These are phyloP conservation scores for Lithophane socia DNA, from an alignment of 2,888 invertebrate species.

Conservation along the genomic window DNA sequence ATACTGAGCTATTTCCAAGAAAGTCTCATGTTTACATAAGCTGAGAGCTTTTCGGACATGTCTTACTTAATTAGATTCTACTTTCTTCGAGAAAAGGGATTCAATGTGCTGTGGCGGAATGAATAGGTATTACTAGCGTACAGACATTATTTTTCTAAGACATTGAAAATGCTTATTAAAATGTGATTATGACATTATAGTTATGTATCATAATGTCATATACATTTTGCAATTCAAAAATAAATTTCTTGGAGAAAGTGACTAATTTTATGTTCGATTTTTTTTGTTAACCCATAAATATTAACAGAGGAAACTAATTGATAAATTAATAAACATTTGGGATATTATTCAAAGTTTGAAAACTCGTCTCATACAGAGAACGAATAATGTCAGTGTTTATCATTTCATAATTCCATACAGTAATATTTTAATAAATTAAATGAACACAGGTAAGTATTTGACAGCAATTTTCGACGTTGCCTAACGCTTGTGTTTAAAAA, in stretches of 20 bases:
- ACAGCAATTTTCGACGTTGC: no score
- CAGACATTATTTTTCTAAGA: constrained; percentile 41
- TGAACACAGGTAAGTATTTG: no score
- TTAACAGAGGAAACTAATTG: not conserved
- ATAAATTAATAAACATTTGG: no score
- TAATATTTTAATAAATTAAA: no score
- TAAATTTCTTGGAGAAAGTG: not conserved
- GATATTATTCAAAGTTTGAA: not conserved
- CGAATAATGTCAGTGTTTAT: not conserved
- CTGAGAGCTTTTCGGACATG: constrained; percentile 62
- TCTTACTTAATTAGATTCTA: constrained; percentile 56
- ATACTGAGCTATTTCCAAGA: constrained; percentile 53
- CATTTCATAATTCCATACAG: no score
- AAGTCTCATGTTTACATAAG: constrained; percentile 60
- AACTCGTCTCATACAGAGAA: not conserved
- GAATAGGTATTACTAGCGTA: constrained; percentile 34
- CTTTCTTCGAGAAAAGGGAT: constrained; percentile 28
- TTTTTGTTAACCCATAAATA: not conserved
- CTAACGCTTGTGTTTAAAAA: not conserved
- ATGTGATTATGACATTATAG: constrained; percentile 1
- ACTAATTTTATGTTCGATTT: no score
- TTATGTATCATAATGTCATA: not conserved
- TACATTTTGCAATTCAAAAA: not conserved
- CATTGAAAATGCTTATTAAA: constrained; percentile 13
- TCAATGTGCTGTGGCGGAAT: constrained; percentile 34